Percentiles rank a stretch among this genome's conserved stretches.
phyloP scores from a whole-genome alignment of 1,140 invertebrate genomes.

The Heliothis virescens region DNA sequence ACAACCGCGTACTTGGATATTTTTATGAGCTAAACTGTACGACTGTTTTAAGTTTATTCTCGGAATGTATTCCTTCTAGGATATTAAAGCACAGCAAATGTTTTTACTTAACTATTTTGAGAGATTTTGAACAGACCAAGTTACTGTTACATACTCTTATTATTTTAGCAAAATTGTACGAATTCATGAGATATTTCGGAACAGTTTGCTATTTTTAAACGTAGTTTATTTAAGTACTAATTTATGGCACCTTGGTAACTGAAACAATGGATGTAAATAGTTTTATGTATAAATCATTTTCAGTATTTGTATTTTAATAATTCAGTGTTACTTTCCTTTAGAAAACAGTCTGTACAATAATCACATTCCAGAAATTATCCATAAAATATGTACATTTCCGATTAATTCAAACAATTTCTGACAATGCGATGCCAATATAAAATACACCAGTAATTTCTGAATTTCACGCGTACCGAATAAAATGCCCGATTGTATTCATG shows the following conservation, averaged over 20 bases:
- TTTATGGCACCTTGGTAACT: too few relatives aligned
- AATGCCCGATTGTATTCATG: neutral
- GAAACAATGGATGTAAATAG: too few relatives aligned
- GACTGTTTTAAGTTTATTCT: conserved; percentile 19
- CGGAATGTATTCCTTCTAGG: neutral
- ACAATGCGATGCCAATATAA: neutral
- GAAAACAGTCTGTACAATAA: too few relatives aligned
- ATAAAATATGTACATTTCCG: too few relatives aligned
- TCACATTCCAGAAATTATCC: too few relatives aligned
- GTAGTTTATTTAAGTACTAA: too few relatives aligned
- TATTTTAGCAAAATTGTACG: neutral
- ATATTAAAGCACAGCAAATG: conserved; percentile 5
- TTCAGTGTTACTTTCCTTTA: too few relatives aligned
- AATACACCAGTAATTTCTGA: neutral
- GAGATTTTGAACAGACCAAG: neutral
- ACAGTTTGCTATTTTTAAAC: too few relatives aligned
- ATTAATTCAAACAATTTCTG: neutral
- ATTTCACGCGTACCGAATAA: neutral
- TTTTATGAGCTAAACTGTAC: conserved; percentile 13
- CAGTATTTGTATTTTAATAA: too few relatives aligned
- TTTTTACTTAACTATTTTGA: conserved; percentile 20
- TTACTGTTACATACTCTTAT: neutral
- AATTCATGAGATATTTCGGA: neutral
- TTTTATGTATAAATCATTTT: too few relatives aligned
- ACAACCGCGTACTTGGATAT: conserved; percentile 17